These are phyloP conservation scores for Leptatherina wallacei DNA, from an alignment of 2,797 vertebrate species.

Conservation along the genomic window DNA sequence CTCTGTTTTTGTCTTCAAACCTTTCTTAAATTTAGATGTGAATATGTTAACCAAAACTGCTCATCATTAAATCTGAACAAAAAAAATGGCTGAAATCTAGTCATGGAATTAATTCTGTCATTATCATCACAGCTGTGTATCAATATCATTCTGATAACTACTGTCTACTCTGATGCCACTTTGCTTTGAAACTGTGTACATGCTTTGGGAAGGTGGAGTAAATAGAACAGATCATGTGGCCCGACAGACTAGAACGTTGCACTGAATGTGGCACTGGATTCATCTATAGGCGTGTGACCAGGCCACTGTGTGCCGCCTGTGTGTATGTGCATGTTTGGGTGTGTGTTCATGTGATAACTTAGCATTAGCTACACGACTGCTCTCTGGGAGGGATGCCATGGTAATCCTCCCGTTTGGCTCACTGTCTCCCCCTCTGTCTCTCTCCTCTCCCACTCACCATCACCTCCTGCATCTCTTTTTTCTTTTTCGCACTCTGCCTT, in stretches of 20 bases:
- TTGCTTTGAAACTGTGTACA: conserved; percentile 3
- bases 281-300: conserved; percentile 52
- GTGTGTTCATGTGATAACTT: conserved; percentile 55
- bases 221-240: conserved; percentile 48
- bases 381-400: conserved; percentile 74
- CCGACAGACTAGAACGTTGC: conserved; percentile 43
- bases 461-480: conserved; percentile 30
- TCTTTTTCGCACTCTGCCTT: conserved; percentile 27
- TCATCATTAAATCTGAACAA: neutral
- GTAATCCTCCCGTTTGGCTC: conserved; percentile 74
- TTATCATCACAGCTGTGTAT: neutral
- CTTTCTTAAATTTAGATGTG: neutral
- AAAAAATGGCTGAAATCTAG: conserved; percentile 6
- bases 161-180: conserved; percentile 9
- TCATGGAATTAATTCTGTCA: neutral
- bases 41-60: neutral
- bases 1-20: no score
- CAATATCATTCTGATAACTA: conserved; percentile 21
- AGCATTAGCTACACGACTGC: conserved; percentile 64
- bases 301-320: conserved; percentile 21
- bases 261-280: conserved; percentile 54
- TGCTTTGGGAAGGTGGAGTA: conserved; percentile 25
- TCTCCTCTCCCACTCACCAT: conserved; percentile 26
- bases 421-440: conserved; percentile 36
- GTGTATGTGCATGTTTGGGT: conserved; percentile 23